Percentiles rank a stretch among this genome's conserved stretches.
Conservation (phyloP, 2,797 vertebrate genomes). For the Ataeniobius toweri region DNA sequence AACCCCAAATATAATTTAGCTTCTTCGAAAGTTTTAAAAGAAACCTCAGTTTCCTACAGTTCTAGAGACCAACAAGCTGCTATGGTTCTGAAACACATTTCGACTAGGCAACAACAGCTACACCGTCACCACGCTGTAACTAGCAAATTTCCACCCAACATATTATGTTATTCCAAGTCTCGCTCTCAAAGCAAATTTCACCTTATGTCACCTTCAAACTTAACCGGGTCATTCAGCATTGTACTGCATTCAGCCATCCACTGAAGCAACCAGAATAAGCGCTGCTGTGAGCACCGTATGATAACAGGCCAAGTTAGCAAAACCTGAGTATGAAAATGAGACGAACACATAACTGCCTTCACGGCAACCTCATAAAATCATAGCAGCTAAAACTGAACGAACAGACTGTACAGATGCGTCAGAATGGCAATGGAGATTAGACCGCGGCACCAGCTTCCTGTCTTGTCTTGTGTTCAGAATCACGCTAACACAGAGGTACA, state of each 20-base stretch:
- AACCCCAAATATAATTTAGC: conserved; percentile 2
- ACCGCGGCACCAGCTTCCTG: conserved; percentile 4
- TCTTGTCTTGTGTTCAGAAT: conserved; percentile 4
- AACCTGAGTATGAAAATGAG: conserved; percentile 72
- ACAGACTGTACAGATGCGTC: conserved; percentile 33
- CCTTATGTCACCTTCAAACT: conserved; percentile 7
- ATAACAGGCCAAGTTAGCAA: conserved; percentile 48
- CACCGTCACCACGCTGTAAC: conserved; percentile 15
- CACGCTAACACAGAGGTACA: neutral
- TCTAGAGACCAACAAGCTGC: conserved; percentile 12
- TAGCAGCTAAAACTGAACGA: conserved; percentile 45
- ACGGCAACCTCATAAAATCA: conserved; percentile 32
- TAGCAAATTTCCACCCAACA: conserved; percentile 15
- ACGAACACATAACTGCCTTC: conserved; percentile 20
- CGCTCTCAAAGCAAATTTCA: conserved; percentile 27
- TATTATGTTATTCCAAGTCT: neutral
- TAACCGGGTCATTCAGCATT: conserved; percentile 15
- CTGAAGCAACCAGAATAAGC: conserved; percentile 10
- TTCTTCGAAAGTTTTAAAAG: conserved; percentile 8
- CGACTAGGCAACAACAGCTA: conserved; percentile 22
- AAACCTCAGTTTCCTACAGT: conserved; percentile 18
- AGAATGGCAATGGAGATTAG: conserved; percentile 29
- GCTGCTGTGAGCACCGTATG: conserved; percentile 25
- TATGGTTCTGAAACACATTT: conserved; percentile 10
- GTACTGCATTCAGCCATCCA: conserved; percentile 33